Conservation (phyloP, 1,140 invertebrate species). For the Carposina sasakii region DNA sequence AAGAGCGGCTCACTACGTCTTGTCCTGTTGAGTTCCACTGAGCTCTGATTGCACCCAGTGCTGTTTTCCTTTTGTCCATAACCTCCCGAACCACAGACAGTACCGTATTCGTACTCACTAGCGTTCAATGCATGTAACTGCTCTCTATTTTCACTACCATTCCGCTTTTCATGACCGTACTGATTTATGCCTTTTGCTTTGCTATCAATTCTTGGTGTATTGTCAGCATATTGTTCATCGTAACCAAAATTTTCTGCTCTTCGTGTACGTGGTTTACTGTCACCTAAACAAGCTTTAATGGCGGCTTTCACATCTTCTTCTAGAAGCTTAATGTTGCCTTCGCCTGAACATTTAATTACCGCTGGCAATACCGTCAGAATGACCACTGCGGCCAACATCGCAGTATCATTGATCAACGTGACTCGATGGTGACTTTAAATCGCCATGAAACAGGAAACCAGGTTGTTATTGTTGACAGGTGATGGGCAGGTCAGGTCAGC, state of each 20-base stretch:
- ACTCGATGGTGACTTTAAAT: too few relatives aligned
- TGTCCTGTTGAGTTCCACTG: conserved; percentile 28
- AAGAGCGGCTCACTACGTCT: conserved; percentile 39
- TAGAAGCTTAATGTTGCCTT: conserved; percentile 53
- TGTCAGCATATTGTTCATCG: conserved; percentile 8
- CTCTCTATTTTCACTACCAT: conserved; percentile 24
- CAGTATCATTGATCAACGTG: too few relatives aligned
- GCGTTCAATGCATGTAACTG: conserved; percentile 37
- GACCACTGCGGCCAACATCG: conserved; percentile 26
- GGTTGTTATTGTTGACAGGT: conserved; percentile 40
- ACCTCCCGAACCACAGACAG: too few relatives aligned
- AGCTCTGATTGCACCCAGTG: too few relatives aligned
- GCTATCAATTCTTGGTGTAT: conserved; percentile 33
- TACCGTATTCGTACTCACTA: conserved; percentile 32
- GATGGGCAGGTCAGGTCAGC: conserved; percentile 38
- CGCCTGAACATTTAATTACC: conserved; percentile 31
- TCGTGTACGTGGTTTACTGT: conserved; percentile 15
- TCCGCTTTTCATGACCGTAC: conserved; percentile 44
- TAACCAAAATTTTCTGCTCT: conserved; percentile 26
- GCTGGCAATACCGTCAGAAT: conserved; percentile 29
- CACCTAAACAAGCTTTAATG: conserved; percentile 32
- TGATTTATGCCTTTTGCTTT: conserved; percentile 26
- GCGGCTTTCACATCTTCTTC: conserved; percentile 49
- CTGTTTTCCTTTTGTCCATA: too few relatives aligned
- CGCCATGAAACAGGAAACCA: too few relatives aligned